Conservation (phyloP, 2,113 vertebrate species). For the Tretioscincus oriximinensis region DNA sequence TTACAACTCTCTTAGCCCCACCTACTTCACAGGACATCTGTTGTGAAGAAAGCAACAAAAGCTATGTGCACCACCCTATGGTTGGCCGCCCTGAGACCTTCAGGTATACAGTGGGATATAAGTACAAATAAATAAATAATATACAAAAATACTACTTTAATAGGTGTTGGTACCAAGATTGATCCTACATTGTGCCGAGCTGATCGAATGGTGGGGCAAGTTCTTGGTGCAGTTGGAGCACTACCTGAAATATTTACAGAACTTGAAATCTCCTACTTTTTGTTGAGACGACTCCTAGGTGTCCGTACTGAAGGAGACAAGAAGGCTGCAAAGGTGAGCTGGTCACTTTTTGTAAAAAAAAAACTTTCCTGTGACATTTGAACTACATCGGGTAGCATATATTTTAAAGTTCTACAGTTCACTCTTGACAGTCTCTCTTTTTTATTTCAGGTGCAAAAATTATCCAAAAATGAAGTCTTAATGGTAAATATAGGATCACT, state of each 20-base stretch:
- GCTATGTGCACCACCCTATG: too few species aligned
- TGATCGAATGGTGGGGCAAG: slow-evolving; percentile 97
- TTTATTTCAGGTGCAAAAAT: slow-evolving; percentile 89
- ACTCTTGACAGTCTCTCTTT: slow-evolving; percentile 22
- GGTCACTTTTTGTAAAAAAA: neutral
- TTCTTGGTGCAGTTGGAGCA: slow-evolving; percentile 93
- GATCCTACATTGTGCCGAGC: slow-evolving; percentile 96
- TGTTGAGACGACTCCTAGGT: slow-evolving; percentile 90
- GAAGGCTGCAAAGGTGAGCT: slow-evolving; percentile 92
- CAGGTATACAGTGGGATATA: too few species aligned
- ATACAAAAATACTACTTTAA: slow-evolving; percentile 11
- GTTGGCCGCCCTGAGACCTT: too few species aligned
- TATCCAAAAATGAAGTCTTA: slow-evolving; percentile 97
- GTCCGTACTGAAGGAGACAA: slow-evolving; percentile 98
- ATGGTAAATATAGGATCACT: slow-evolving; percentile 99
- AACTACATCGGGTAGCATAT: neutral
- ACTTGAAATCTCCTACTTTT: slow-evolving; percentile 96
- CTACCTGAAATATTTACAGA: slow-evolving; percentile 98
- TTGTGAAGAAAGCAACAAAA: too few species aligned
- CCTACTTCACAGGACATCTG: too few species aligned
- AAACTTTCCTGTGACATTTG: slow-evolving; percentile 2
- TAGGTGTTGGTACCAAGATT: slow-evolving; percentile 98
- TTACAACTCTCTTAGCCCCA: too few species aligned
- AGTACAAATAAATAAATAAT: too few species aligned
- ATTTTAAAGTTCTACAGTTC: neutral